Base-by-base conservation (phyloP, 64 coral and sea anemone species). In the Montipora cactus region DNA sequence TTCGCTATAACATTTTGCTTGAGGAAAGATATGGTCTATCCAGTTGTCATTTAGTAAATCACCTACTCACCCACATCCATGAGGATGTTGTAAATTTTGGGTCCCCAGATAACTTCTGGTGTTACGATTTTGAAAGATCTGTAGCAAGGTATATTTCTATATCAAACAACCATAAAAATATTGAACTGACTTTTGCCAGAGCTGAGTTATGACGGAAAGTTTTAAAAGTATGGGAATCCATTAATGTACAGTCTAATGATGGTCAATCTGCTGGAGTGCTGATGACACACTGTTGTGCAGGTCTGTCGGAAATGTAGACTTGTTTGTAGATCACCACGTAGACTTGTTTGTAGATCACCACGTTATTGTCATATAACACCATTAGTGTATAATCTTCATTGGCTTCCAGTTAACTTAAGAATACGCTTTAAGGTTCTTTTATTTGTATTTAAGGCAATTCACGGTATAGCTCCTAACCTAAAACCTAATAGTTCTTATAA, bases 41-140 rank as follows among this genome's bases (percentile, higher is more conserved):
- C 9, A 5, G 21, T 37, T 92, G 90, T 47, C 67, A 76, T 46
- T 14, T 66, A 19, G 49, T 81, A 11, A 81, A 59, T 46, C 90
- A 92, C 44, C 19, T 21, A 7, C 81, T 85, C 2, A 69, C 44
- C 1, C 90, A 92, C 61, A 77, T 73, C 14, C 13, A 72, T 64
- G 81, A 92, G 10, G 90, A 92, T 85, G 81, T 75, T 7, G 5
- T 25, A 10, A 85, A 81, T 15, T 85, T 92, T 92, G 81, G 79
- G 15, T 16, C 53, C 13, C 90, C 90, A 62, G 90, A 92, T 13
- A 92, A 92, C 55, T 92, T 47, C 18, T 92, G 90, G 81, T 85
- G 80, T 55, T 85, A 84, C 59, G 49, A 71, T 44, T 85, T 75
- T 92, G 90, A 92, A 50, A 8, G 90, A 76, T 80, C 90, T 61